Evolutionary conservation across 1,140 invertebrate genomes (phyloP), one percentile per base, ranked within the genome.

Genomic region (Episyrphus balteatus): DNA sequence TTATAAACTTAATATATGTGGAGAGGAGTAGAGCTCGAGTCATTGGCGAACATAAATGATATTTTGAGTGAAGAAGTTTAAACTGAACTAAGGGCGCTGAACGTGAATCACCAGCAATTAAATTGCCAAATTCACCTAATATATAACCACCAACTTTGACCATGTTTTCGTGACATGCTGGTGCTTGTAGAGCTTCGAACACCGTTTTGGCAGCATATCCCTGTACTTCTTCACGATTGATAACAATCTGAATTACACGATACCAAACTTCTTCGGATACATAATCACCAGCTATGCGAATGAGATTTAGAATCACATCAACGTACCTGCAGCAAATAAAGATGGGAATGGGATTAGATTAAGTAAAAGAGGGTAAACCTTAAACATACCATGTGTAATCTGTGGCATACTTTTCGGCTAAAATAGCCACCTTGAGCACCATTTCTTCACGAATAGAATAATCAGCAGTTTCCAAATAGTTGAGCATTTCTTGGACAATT

Each of bases 71-170:
- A 57, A 98, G 76, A 32, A 98, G 74, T 70, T 96, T 88, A 73
- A 98, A 98, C 72, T 98, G 94, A 51, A 98, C 91, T 54, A 84
- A 73, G 33, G 95, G 93, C 48, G 93, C 94, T 34, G 95, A 99
- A 44, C 96, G 78, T 47, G 92, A 88, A 74, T 99, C 97, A 11
- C 96, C 96, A 55, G 97, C 96, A 66, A 99, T 99, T 18, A 99
- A 77, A 75, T 99, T 99, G 26, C 97, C 97, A 76, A 99, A 99
- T 74, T 99, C 97, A 46, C 97, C 97, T 37, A 99, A 76, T 58
- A 99, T 98, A 59, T 99, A 99, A 21, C 95, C 97, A 44, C 96
- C 96, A 39, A 99, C 97, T 82, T 99, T 99, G 0, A 99, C 96
- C 96, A 99, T 99, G 70, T 99, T 99, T 75, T 99, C 97, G 72